phyloP scores from a whole-genome alignment of 2,113 vertebrate species.

The Ictalurus furcatus region DNA sequence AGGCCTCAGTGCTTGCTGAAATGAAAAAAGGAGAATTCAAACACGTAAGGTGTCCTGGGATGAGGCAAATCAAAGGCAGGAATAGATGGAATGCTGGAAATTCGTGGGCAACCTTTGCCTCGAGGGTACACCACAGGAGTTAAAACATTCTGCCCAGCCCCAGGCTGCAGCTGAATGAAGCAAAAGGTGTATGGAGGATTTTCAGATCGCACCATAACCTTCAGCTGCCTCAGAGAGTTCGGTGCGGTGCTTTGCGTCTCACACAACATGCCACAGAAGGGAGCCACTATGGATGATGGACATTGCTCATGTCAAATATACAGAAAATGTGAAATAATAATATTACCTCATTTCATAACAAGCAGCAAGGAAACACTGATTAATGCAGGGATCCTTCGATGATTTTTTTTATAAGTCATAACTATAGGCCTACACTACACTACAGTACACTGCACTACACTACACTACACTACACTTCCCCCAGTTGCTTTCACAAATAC shows the following conservation, averaged over 20 bases:
- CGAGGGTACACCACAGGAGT: slow-evolving; percentile 74
- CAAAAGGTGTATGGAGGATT: slow-evolving; percentile 70
- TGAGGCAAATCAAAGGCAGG: slow-evolving; percentile 29
- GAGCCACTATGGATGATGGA: slow-evolving; percentile 9
- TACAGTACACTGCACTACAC: slow-evolving; percentile 21
- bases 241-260: slow-evolving; percentile 49
- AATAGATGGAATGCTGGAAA: slow-evolving; percentile 32
- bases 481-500: slow-evolving; percentile 43
- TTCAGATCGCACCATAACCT: slow-evolving; percentile 68
- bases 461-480: slow-evolving; percentile 48
- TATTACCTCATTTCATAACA: slow-evolving; percentile 20
- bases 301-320: neutral
- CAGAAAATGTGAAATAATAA: neutral
- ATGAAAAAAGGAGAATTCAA: slow-evolving; percentile 24
- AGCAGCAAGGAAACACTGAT: neutral
- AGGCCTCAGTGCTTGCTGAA: slow-evolving; percentile 15
- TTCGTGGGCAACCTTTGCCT: slow-evolving; percentile 59
- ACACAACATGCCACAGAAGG: slow-evolving; percentile 42
- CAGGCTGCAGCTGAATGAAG: slow-evolving; percentile 69
- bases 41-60: slow-evolving; percentile 12
- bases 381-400: slow-evolving; percentile 23
- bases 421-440: slow-evolving; percentile 21
- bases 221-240: slow-evolving; percentile 67
- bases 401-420: slow-evolving; percentile 33
- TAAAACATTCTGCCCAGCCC: slow-evolving; percentile 74